Evolutionary conservation across 2,888 invertebrate genomes (phyloP).

Genomic region (Parnassius mnemosyne): DNA sequence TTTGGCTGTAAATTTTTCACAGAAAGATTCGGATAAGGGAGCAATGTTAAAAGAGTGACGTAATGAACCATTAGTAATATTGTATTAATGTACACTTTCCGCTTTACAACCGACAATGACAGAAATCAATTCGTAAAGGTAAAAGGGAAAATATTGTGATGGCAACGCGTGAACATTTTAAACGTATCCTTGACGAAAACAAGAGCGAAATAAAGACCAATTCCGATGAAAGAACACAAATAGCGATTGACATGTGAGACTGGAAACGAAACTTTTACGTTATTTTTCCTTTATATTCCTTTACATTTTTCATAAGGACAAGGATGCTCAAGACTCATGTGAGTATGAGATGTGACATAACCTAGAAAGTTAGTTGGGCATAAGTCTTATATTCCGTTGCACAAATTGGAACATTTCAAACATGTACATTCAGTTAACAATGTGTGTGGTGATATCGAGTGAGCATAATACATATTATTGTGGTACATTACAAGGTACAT

Average conservation of each 20-base stretch:
- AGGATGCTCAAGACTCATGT: slow-evolving; percentile 31
- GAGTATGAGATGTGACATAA: slow-evolving; percentile 13
- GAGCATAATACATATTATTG: too few relatives aligned
- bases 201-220: slow-evolving; percentile 38
- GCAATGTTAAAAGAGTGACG: too few relatives aligned
- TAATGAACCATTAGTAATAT: too few relatives aligned
- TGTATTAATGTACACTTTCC: too few relatives aligned
- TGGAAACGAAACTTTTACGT: slow-evolving; percentile 38
- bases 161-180: slow-evolving; percentile 24
- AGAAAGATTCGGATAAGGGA: too few relatives aligned
- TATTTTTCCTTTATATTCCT: slow-evolving; percentile 36
- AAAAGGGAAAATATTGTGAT: slow-evolving; percentile 31
- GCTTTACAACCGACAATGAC: not conserved
- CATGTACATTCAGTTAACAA: not conserved
- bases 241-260: slow-evolving; percentile 45
- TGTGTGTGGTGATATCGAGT: too few relatives aligned
- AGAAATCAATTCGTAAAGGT: not conserved
- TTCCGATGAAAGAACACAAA: slow-evolving; percentile 36
- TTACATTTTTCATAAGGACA: slow-evolving; percentile 32
- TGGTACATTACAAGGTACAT: too few relatives aligned
- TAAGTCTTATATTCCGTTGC: slow-evolving; percentile 14
- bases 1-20: too few relatives aligned
- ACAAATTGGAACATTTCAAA: slow-evolving; percentile 4
- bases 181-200: slow-evolving; percentile 31
- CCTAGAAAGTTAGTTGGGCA: slow-evolving; percentile 11